These are phyloP conservation scores for Catharus minimus DNA, from an alignment of 2,113 vertebrate species.

Conservation along the genomic window DNA sequence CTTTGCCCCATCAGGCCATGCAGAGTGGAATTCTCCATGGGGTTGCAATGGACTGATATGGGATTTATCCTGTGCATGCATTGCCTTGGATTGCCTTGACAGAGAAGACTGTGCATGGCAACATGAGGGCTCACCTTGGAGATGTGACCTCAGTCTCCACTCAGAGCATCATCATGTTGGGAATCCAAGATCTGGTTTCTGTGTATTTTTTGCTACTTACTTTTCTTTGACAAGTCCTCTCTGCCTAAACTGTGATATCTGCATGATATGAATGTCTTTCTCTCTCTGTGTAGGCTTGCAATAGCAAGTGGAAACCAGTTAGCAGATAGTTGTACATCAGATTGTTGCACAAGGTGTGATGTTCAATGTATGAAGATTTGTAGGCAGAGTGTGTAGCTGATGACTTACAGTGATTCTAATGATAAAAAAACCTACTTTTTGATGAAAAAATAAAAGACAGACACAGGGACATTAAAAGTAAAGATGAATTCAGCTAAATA, in stretches of 20 bases:
- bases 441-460: neutral
- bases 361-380: neutral
- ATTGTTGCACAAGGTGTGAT: neutral
- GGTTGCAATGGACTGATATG: fast-evolving
- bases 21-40: neutral
- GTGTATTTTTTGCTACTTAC: neutral
- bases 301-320: neutral
- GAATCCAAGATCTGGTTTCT: neutral
- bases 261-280: neutral
- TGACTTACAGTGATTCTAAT: neutral
- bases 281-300: neutral
- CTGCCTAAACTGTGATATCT: neutral
- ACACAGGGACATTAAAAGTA: neutral
- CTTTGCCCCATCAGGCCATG: neutral
- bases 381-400: neutral
- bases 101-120: neutral
- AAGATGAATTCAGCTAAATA: neutral
- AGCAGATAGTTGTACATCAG: neutral
- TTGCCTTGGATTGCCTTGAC: neutral
- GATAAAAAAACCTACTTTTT: neutral
- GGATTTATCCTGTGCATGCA: neutral
- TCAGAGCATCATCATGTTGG: neutral
- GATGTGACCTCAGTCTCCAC: neutral
- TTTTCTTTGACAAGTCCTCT: neutral
- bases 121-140: neutral